Conservation (phyloP, 2,888 invertebrate species). For the Ellobium chinense region DNA sequence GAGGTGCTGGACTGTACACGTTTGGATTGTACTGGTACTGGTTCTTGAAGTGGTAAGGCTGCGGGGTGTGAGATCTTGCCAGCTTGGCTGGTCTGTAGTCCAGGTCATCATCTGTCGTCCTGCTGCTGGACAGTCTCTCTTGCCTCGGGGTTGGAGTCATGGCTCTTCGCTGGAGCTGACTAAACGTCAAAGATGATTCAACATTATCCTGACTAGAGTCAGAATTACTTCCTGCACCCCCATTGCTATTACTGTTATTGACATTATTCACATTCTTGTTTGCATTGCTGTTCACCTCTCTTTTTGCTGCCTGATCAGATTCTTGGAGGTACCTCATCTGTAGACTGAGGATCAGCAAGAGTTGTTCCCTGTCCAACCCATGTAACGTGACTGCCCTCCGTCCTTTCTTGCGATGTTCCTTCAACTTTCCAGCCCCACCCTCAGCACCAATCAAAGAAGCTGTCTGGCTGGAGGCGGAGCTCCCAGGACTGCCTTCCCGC, state of each 20-base stretch:
- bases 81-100: constrained; percentile 54
- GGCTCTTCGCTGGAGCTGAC: constrained; percentile 53
- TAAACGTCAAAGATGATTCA: constrained; percentile 2
- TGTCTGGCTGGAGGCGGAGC: constrained; percentile 37
- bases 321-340: constrained; percentile 72
- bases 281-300: not conserved
- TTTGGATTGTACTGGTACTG: constrained; percentile 2
- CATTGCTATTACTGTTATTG: not conserved
- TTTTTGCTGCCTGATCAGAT: constrained; percentile 48
- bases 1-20: not conserved
- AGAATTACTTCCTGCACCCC: no score
- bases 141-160: constrained; percentile 66
- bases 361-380: constrained; percentile 68
- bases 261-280: not conserved
- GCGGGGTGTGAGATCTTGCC: constrained; percentile 68
- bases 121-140: constrained; percentile 34
- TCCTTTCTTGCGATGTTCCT: constrained; percentile 64
- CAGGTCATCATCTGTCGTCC: constrained; percentile 39
- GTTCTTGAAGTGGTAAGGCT: constrained; percentile 56
- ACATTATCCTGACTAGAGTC: not conserved
- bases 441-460: constrained; percentile 44
- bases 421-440: constrained; percentile 55
- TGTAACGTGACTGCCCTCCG: constrained; percentile 69
- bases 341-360: constrained; percentile 67
- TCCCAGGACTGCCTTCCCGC: constrained; percentile 45